Base-by-base conservation (phyloP, 2,888 invertebrate species). In the Phorcus lineatus region DNA sequence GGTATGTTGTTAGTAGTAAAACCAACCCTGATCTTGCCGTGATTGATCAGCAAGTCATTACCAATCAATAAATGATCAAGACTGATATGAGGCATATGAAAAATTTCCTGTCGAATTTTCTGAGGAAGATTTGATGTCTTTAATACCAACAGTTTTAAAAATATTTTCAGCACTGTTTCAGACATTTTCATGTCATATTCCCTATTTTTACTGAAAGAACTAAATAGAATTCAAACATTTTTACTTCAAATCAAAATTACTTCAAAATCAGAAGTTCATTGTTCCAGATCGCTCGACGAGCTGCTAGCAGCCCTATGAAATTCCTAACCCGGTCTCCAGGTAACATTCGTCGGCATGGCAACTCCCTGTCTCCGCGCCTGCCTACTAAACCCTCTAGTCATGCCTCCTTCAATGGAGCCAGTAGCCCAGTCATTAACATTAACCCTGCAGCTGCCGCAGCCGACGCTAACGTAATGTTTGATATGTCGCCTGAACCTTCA, bases 361-460 rank as follows among this genome's bases (percentile, higher is more conserved):
- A 62, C 28, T 22, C 62, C 62, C 62, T 62, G 28, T 62, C 62
- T 62, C 62, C 62, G 13, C 62, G 28, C 62, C 62, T 62, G 62
- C 62, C 62, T 62, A 62, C 62, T 62, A 62, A 62, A 62, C 24
- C 62, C 62, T 13, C 28, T 62, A 62, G 62, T 62, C 62, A 62
- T 9, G 62, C 62, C 19, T 62, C 62, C 62, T 62, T 62, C 62
- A 62, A 62, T 17, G 70, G 52, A 74, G 55, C 53, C 24, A 79
- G 74, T 74, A 74, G 74, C 52, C 40, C 54, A 36, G 66, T 36
- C 53, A 77, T 80, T 54, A 80, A 76, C 76, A 77, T 80, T 78
- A 83, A 80, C 70, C 67, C 74, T 67, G 11, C 70, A 24, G 53
- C 55, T 66, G 75, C 78, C 28, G 53, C 54, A 47, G 22, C 40